phyloP scores from a whole-genome alignment of 2,888 invertebrate genomes.

The Atethmia centrago region DNA sequence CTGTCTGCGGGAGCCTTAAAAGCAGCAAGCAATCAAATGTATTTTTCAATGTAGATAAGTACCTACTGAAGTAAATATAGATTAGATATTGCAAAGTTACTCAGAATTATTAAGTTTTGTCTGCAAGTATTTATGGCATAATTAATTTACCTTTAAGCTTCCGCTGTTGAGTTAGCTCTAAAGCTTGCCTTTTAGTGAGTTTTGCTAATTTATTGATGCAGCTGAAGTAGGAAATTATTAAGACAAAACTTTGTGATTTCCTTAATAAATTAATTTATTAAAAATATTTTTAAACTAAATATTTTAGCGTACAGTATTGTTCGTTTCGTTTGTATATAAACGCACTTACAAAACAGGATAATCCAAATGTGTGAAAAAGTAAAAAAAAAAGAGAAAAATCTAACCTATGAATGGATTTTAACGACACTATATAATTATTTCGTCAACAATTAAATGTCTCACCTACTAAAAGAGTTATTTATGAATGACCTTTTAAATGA shows the following conservation, averaged over 20 bases:
- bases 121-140: constrained; percentile 44
- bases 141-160: constrained; percentile 55
- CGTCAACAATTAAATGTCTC: neutral
- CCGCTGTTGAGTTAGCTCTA: constrained; percentile 41
- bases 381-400: neutral
- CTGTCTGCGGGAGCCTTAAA: no score
- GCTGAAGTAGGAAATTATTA: constrained; percentile 26
- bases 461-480: neutral
- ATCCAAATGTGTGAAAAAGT: neutral
- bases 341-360: neutral
- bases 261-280: neutral
- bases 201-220: constrained; percentile 59
- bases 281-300: no score
- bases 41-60: neutral
- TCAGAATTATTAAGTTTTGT: constrained; percentile 49
- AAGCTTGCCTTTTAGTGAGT: constrained; percentile 49
- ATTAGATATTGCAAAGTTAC: constrained; percentile 30
- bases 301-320: neutral
- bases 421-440: neutral
- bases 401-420: neutral
- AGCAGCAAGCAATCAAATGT: neutral
- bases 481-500: neutral
- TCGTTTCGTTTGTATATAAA: neutral
- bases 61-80: neutral
- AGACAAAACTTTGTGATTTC: constrained; percentile 26